These are phyloP conservation scores for Natator depressus DNA, from an alignment of 2,113 vertebrate species.

Conservation along the genomic window DNA sequence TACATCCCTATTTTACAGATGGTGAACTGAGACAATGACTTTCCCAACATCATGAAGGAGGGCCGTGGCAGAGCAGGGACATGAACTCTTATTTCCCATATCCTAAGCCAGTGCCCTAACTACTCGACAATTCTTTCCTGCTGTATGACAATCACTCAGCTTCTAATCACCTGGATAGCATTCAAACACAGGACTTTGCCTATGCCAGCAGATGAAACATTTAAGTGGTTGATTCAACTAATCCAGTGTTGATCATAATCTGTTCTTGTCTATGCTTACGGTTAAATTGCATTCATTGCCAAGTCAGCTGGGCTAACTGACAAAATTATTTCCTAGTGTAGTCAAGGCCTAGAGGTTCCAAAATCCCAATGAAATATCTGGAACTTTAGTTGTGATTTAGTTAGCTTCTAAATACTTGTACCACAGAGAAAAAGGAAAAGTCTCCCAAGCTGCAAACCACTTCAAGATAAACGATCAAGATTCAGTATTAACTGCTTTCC, in stretches of 20 bases:
- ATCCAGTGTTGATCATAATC: not conserved
- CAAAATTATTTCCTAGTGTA: not conserved
- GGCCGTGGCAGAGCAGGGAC: too few species aligned
- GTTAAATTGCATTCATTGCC: not conserved
- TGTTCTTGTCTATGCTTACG: not conserved
- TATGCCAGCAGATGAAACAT: not conserved
- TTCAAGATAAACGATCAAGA: not conserved
- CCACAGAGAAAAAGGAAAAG: not conserved
- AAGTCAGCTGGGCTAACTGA: fast-evolving
- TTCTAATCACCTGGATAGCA: fast-evolving
- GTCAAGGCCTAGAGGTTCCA: not conserved
- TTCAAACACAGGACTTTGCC: fast-evolving
- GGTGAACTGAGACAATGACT: too few species aligned
- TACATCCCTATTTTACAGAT: too few species aligned
- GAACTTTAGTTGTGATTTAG: not conserved
- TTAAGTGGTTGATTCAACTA: not conserved
- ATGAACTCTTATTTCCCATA: too few species aligned
- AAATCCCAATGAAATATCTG: not conserved
- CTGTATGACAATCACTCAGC: not conserved
- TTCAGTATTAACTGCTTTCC: not conserved
- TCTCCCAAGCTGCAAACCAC: not conserved
- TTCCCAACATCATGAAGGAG: too few species aligned
- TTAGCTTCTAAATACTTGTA: not conserved
- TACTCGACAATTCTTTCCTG: too few species aligned
- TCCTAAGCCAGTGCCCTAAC: too few species aligned